Base-by-base conservation (phyloP, 2,797 vertebrate genomes). In the Parotocinclus haroldoi region DNA sequence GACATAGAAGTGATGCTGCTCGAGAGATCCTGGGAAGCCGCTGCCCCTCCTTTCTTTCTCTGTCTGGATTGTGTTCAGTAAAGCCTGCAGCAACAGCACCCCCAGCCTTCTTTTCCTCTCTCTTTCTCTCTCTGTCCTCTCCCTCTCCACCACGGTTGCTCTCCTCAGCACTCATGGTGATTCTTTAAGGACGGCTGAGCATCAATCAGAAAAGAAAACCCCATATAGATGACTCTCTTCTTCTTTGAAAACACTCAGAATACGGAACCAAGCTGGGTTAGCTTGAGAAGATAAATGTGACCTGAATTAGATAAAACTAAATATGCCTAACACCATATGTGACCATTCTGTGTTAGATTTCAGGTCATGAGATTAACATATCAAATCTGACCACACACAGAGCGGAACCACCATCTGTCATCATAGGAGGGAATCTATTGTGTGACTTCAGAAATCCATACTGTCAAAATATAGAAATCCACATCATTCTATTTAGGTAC, bases 141-240 rank as follows among this genome's bases (percentile, higher is more conserved):
- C 55, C 40, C 58, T 38, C n/a, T 39, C 36, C 14, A 10, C 44
- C 58, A 11, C 63, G 14, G 19, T 42, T 18, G 42, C 27, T 44
- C 60, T 70, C 59, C 56, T 42, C 40, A 45, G 61, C 44, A 48
- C 58, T 64, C 50, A 63, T 49, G 39, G 39, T 69, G 49, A 66
- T 70, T 62, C 64, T 58, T 81, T 80, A 79, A 80, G 72, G 75
- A 61, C 63, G 73, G 37, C 61, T 81, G 67, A 73, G 58, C 18
- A 66, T 68, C 44, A 63, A 7, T 54, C 60, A 57, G 42, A 54
- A 10, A 42, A 48, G 49, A 37, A 58, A 18, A 69, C 18, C 39
- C 44, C 52, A 54, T 0, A 4, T 27, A 38, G 62, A 17, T 46
- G 9, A 17, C 48, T 42, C 7, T 52, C 14, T n/a, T n/a, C n/a